A percentile compares a stretch with the other conserved stretches of the same genome.
phyloP scores from a whole-genome alignment of 2,113 vertebrate species.

The Semicossyphus pulcher region DNA sequence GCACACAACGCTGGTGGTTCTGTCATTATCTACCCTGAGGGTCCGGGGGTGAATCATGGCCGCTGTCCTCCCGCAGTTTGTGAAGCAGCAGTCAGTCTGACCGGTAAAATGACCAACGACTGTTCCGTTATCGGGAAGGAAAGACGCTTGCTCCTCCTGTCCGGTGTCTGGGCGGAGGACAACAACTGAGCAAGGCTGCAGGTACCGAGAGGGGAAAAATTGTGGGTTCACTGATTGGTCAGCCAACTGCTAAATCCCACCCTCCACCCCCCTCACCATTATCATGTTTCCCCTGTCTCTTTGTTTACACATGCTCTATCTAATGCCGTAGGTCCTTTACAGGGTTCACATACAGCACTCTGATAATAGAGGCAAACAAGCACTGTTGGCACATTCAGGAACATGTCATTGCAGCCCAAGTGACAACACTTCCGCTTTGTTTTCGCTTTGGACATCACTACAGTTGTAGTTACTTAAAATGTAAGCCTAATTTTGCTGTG shows the following conservation, averaged over 20 bases:
- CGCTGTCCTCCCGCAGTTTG: not conserved
- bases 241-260: not conserved
- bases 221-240: slow-evolving; percentile 47
- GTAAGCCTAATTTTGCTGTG: too few species aligned
- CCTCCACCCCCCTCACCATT: not conserved
- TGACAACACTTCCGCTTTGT: too few species aligned
- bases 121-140: not conserved
- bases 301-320: not conserved
- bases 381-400: too few species aligned
- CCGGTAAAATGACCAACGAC: not conserved
- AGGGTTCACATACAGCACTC: too few species aligned
- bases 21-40: slow-evolving; percentile 65
- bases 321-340: too few species aligned
- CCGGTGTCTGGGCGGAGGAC: not conserved
- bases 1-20: slow-evolving; percentile 28
- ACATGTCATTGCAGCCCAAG: too few species aligned
- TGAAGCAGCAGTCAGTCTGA: not conserved
- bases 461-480: too few species aligned
- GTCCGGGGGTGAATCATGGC: slow-evolving; percentile 71
- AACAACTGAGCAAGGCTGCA: not conserved
- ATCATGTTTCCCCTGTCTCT: not conserved
- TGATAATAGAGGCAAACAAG: too few species aligned
- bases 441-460: too few species aligned
- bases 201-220: not conserved
- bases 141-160: too few species aligned